Percentiles rank a stretch among this genome's conserved stretches.
These are phyloP conservation scores for Pristionchus exspectatus DNA, from an alignment of 2,888 invertebrate species.

Conservation along the genomic window DNA sequence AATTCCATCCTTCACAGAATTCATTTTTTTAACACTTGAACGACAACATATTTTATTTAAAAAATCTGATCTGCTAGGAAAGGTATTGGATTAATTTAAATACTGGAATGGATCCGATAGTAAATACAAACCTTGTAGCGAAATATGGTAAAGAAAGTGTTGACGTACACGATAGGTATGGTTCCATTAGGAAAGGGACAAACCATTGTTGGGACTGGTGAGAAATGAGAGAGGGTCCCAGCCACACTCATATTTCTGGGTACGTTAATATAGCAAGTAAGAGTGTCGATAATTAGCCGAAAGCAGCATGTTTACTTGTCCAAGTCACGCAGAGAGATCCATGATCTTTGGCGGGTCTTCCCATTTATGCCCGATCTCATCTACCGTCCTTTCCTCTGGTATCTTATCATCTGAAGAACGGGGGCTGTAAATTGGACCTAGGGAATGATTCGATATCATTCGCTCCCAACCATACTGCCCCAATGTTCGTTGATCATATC, in stretches of 20 bases:
- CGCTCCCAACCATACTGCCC: not conserved
- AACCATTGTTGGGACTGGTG: not conserved
- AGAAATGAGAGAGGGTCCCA: too few species aligned
- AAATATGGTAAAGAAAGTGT: constrained; percentile 20
- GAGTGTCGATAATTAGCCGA: not conserved
- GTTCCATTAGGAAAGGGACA: constrained; percentile 30
- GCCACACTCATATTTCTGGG: not conserved
- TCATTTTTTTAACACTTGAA: too few species aligned
- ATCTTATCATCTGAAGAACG: not conserved
- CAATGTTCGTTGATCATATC: not conserved
- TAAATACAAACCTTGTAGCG: not conserved
- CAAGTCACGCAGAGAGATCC: not conserved
- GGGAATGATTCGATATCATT: not conserved
- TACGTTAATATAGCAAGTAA: not conserved
- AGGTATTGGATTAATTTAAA: too few species aligned
- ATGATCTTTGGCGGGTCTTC: not conserved
- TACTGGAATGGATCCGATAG: too few species aligned
- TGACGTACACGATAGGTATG: constrained; percentile 35
- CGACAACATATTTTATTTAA: too few species aligned
- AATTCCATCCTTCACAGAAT: not conserved
- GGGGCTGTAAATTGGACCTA: constrained; percentile 25
- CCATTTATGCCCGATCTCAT: not conserved
- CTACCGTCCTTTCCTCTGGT: not conserved
- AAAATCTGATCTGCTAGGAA: too few species aligned
- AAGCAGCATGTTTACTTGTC: not conserved